Evolutionary conservation across 2,797 vertebrate species (phyloP).

Genomic region (Crypturellus tataupa): DNA sequence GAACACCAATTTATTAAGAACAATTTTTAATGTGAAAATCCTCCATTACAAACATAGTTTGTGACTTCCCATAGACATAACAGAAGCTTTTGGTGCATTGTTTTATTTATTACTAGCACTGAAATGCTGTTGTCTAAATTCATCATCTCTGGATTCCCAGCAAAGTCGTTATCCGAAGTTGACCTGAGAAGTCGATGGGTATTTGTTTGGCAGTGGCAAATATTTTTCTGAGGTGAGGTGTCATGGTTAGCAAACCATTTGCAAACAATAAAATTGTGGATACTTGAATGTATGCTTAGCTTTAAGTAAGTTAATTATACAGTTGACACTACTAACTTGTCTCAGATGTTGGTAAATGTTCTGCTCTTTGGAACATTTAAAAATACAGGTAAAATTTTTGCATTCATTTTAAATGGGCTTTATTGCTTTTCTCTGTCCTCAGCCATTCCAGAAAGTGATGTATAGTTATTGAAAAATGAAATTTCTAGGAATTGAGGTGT

Average conservation of each 20-base stretch:
- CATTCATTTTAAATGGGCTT: neutral
- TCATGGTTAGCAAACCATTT: neutral
- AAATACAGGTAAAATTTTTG: neutral
- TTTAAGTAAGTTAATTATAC: neutral
- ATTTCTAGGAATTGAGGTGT: neutral
- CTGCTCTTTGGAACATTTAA: neutral
- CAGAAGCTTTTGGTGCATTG: neutral
- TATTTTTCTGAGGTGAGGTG: neutral
- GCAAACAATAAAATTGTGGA: neutral
- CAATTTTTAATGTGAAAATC: neutral
- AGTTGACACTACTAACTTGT: neutral
- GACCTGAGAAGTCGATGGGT: neutral
- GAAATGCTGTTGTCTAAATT: neutral
- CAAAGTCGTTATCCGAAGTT: neutral
- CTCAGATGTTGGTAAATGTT: neutral
- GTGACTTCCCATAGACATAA: neutral
- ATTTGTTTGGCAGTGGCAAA: neutral
- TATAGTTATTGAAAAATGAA: neutral
- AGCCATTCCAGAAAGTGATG: neutral
- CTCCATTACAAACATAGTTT: neutral
- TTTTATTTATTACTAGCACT: neutral
- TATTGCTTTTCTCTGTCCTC: neutral
- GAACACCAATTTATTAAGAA: neutral
- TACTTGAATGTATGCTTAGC: neutral
- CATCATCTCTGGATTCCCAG: neutral